Conservation (phyloP, 2,888 invertebrate genomes). For the Eristalis arbustorum region DNA sequence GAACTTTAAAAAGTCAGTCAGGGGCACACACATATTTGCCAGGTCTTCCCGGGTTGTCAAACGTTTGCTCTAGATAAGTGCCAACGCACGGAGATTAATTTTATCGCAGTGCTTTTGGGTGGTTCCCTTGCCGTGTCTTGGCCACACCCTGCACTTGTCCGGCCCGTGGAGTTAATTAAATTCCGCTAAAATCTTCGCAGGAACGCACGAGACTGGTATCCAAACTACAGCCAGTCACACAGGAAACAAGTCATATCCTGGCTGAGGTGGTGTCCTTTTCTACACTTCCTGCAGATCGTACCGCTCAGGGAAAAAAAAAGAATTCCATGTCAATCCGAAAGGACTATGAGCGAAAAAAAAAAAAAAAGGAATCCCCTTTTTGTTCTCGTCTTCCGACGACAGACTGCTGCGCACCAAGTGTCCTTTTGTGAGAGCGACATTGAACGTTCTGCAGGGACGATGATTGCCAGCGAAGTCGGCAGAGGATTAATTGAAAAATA, state of each 20-base stretch:
- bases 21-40: constrained; percentile 12
- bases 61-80: constrained; percentile 19
- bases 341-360: neutral
- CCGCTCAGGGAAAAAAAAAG: neutral
- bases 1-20: neutral
- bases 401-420: constrained; percentile 9
- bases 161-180: constrained; percentile 27
- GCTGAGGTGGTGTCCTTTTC: constrained; percentile 11
- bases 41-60: neutral
- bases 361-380: neutral
- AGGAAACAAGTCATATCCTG: constrained; percentile 6
- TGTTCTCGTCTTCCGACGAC: neutral
- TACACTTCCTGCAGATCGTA: neutral
- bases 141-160: constrained; percentile 31
- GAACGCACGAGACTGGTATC: neutral
- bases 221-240: neutral
- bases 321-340: constrained; percentile 8
- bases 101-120: neutral
- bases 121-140: neutral
- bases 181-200: constrained; percentile 10
- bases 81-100: neutral
- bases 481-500: constrained; percentile 28
- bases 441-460: constrained; percentile 2
- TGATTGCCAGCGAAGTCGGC: neutral
- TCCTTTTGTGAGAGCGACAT: constrained; percentile 24